Conservation (phyloP, 2,113 vertebrate genomes). For the Hyaena hyaena region DNA sequence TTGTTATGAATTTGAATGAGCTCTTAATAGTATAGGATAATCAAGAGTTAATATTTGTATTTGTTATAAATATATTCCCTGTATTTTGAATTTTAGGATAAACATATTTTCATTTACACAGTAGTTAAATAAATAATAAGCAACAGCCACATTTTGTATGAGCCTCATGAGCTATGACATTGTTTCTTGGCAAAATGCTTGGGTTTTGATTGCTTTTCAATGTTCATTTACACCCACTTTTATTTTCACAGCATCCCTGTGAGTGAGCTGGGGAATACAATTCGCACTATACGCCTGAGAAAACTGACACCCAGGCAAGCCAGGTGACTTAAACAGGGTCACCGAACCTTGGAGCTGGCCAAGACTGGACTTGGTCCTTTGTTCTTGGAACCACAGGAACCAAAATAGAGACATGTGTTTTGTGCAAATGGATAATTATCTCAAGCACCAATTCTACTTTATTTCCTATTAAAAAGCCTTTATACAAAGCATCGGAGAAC, state of each 20-base stretch:
- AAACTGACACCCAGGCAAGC: background rate
- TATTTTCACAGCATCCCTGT: background rate
- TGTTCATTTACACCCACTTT: background rate
- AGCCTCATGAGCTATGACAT: background rate
- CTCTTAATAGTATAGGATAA: background rate
- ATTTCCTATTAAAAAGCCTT: background rate
- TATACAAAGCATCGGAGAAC: background rate
- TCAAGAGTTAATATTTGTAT: background rate
- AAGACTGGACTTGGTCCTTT: background rate
- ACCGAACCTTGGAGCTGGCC: background rate
- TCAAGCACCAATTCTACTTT: background rate
- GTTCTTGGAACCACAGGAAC: background rate
- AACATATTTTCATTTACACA: conserved; percentile 3
- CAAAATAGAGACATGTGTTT: background rate
- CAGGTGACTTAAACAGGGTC: background rate
- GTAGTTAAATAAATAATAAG: conserved; percentile 30
- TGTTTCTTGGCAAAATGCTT: background rate
- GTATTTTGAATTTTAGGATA: background rate
- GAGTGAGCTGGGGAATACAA: background rate
- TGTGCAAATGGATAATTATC: background rate
- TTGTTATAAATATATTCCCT: conserved; percentile 13
- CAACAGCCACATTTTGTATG: background rate
- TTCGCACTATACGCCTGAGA: background rate
- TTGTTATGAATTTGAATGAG: background rate
- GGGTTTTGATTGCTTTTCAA: conserved; percentile 8